Evolutionary conservation across 2,113 vertebrate genomes (phyloP), one percentile per base, ranked within the genome.

Genomic region (Colaptes auratus): DNA sequence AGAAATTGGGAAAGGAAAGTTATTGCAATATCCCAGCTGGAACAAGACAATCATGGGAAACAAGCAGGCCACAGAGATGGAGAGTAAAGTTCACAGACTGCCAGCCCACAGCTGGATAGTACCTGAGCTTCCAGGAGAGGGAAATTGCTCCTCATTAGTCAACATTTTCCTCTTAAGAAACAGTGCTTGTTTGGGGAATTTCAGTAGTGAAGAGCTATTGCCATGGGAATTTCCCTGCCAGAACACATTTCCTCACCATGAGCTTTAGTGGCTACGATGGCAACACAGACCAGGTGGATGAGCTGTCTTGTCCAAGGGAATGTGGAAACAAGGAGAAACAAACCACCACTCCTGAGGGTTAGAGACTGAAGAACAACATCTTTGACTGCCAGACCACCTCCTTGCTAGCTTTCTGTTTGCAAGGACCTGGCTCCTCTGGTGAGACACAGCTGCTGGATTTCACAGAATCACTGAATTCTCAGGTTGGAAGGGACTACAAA

Each of bases 371-470:
- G 71, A 91, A 35, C n/a, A 46, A 63, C 17, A 7, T 80, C 63
- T 76, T 44, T 76, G 46, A 27, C 0, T 85, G 82, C 56, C 89
- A 87, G 81, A 89, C 64, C 84, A 91, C 67, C 82, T 88, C 48
- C 73, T 87, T 4, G 0, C 7, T 63, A 36, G 28, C 18, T 79
- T 79, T 79, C 11, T 89, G 35, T 55, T 79, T 79, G 33, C 21
- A 58, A 76, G 55, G 81, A 70, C n/a, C 39, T 73, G 46, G 52
- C 28, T 93, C 31, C 27, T 31, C 31, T 46, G 33, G 69, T 59
- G 44, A 63, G 75, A 93, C 56, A 82, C 67, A 92, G 82, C 71
- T 91, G 87, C 69, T 73, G 60, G 35, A 91, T 89, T 89, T 85
- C 59, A 87, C 59, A 91, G 74, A 15, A 15, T 15, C 14, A 15